Conservation (phyloP, 1,140 invertebrate genomes). For the Nebria ingens region DNA sequence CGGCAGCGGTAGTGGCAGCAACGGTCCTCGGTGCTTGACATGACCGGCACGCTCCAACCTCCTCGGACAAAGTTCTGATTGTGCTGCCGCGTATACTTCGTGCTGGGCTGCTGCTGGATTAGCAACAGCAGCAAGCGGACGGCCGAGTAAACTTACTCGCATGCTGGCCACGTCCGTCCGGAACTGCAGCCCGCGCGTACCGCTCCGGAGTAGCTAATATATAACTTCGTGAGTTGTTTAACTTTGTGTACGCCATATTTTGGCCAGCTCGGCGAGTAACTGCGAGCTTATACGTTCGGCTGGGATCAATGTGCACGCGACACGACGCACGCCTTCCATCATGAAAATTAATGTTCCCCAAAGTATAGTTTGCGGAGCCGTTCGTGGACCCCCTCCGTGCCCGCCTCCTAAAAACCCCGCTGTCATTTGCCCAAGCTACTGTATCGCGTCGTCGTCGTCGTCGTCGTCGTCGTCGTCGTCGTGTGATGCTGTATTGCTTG, state of each 20-base stretch:
- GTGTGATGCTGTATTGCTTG: constrained; percentile 28
- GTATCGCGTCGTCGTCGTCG: too few species aligned
- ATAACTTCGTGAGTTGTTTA: constrained; percentile 9
- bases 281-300: neutral
- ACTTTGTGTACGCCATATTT: neutral
- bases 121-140: neutral
- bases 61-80: constrained; percentile 8
- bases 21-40: neutral
- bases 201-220: constrained; percentile 1
- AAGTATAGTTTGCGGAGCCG: constrained; percentile 38
- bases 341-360: constrained; percentile 38
- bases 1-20: neutral
- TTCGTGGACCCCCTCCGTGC: constrained; percentile 16
- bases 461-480: too few species aligned
- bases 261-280: neutral
- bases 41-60: constrained; percentile 1
- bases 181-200: neutral
- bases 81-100: neutral
- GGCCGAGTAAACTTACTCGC: neutral
- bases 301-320: neutral
- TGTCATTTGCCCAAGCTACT: constrained; percentile 1
- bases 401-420: neutral
- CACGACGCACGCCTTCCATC: constrained; percentile 31
- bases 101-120: neutral
- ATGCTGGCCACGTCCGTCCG: constrained; percentile 3